Evolutionary conservation across 1,140 invertebrate genomes (phyloP).

Genomic region (Drosophila sp.): DNA sequence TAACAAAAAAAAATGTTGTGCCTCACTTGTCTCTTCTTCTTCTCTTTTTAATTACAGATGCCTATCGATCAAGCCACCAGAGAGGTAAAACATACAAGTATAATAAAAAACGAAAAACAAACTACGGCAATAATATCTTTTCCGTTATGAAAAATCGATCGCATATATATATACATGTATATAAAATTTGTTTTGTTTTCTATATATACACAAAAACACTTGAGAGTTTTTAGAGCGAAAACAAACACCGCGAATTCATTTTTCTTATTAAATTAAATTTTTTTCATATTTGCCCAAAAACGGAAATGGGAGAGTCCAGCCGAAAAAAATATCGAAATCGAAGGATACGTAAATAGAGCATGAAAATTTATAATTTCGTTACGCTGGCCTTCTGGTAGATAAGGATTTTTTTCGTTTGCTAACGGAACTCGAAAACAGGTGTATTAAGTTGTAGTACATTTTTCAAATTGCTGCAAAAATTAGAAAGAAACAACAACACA

Average conservation of each 20-base stretch:
- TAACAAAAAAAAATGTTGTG: constrained; percentile 59
- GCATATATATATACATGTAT: constrained; percentile 15
- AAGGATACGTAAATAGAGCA: constrained; percentile 59
- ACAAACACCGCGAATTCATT: constrained; percentile 19
- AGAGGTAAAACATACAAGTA: constrained; percentile 85
- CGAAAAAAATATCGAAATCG: constrained; percentile 5
- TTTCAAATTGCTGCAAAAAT: no score
- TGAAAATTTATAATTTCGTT: constrained; percentile 32
- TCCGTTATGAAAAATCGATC: constrained; percentile 41
- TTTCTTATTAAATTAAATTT: constrained; percentile 70
- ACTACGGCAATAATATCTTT: constrained; percentile 73
- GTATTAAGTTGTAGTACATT: neutral
- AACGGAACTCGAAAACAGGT: constrained; percentile 45
- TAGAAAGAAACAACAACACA: neutral
- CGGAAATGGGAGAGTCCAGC: constrained; percentile 56
- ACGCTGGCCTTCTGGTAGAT: constrained; percentile 15
- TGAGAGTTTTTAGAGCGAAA: constrained; percentile 83
- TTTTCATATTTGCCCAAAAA: constrained; percentile 21
- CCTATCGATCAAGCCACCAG: constrained; percentile 88
- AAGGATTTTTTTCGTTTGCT: constrained; percentile 3
- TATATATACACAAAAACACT: constrained; percentile 44
- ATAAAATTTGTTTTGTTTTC: neutral
- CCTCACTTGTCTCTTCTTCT: constrained; percentile 83
- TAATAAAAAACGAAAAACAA: constrained; percentile 62
- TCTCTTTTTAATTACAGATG: constrained; percentile 86